Base-by-base conservation (phyloP, 2,888 invertebrate genomes). In the Morpho achilles region DNA sequence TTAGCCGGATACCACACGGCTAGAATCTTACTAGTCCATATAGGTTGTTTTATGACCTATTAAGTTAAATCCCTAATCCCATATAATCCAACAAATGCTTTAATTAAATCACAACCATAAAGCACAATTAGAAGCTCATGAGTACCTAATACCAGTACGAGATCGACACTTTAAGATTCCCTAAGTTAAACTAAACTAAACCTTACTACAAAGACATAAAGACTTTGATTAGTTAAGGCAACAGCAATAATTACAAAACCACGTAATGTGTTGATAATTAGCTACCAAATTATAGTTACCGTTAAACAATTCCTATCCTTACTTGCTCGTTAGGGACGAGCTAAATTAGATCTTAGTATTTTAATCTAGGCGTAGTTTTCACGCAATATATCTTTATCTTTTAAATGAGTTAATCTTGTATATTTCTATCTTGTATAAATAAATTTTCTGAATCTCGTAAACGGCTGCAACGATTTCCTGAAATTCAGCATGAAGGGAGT, bases 231-330 rank as follows among this genome's bases (percentile, higher is more conserved):
- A 16, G 44, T 48, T 43, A 23, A 49, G 10, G 39, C 9, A 42
- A 40, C 39, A 7, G 49, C 42, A 56, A n/a, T 7, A 7, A 42
- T 44, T 47, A 9, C 45, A 10, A 41, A 41, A 57, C 57, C 41
- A 55, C 46, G 41, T 62, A 62, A 59, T 62, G 62, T 51, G 56
- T 45, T 57, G 46, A 62, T 62, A 62, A 60, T 62, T 60, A 62
- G 57, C 57, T 57, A 44, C 52, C 40, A 52, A 57, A 60, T 60
- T 43, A 57, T 50, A 42, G 53, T 44, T 52, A 16, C 16, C 16
- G 16, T 16, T 16, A 16, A 50, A 50, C 50, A 50, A 22, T 42
- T 22, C 50, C 16, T 50, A 50, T 50, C 50, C 50, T 50, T 50
- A 16, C 22, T 8, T 8, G 10, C 22, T 8, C 22, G 7, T 22